Percentiles rank a stretch among this genome's conserved stretches.
phyloP scores from a whole-genome alignment of 2,113 vertebrate species.

The Lagopus leucura region DNA sequence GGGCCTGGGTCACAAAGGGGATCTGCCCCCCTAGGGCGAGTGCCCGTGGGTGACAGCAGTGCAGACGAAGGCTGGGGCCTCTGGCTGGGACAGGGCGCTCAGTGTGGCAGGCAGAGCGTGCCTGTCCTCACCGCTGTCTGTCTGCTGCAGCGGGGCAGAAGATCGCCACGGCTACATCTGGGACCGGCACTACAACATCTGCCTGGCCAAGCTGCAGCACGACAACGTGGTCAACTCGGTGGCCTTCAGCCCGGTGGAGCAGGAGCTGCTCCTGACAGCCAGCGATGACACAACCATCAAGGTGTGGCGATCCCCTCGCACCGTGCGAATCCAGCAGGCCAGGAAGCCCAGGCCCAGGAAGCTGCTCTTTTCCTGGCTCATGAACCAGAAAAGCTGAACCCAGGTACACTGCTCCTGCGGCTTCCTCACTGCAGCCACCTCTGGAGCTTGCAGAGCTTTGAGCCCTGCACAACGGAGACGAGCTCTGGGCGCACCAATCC shows the following conservation, averaged over 20 bases:
- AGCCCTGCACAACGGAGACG: constrained; percentile 2
- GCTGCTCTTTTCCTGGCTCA: constrained; percentile 85
- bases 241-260: constrained; percentile 92
- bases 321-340: constrained; percentile 75
- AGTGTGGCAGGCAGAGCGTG: fast-evolving
- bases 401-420: constrained; percentile 7
- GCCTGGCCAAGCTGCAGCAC: constrained; percentile 91
- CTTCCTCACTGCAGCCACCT: constrained; percentile 44
- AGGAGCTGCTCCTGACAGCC: constrained; percentile 94
- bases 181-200: constrained; percentile 98
- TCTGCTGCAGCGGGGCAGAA: constrained; percentile 84
- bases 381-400: constrained; percentile 77
- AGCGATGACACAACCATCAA: constrained; percentile 94
- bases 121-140: background rate
- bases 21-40: background rate
- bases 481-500: background rate
- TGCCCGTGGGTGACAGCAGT: background rate
- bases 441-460: constrained; percentile 33
- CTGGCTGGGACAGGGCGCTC: too few relatives aligned
- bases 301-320: constrained; percentile 92
- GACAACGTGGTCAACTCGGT: constrained; percentile 96
- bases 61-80: background rate
- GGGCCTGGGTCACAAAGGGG: background rate
- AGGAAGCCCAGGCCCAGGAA: constrained; percentile 58
- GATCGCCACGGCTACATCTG: constrained; percentile 97